Evolutionary conservation across 2,888 invertebrate genomes (phyloP), one percentile per base, ranked within the genome.

Genomic region (Melanostoma mellinum): DNA sequence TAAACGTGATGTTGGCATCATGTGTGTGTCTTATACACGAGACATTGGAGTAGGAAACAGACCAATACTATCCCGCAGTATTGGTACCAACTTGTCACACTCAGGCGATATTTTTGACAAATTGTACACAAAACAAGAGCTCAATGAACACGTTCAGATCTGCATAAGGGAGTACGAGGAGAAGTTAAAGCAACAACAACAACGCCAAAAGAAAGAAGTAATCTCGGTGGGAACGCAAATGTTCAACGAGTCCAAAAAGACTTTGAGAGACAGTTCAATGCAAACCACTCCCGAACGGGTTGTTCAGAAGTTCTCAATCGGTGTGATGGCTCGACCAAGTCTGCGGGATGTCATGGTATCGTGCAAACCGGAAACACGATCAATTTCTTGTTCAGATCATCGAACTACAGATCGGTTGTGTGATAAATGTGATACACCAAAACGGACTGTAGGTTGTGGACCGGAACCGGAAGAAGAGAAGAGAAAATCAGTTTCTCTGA

Each of bases 1-100:
- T 0, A 90, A 92, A 46, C 92, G 95, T 86, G 95, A 94, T 88
- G 93, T 94, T 80, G 95, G 94, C 58, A 93, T 94, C 2, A 95
- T 94, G 90, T 94, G 93, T 86, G 91, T 92, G 3, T 93, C 93
- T 36, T 90, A 94, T 78, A 90, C 89, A 0, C 91, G 95, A 78
- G 95, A 94, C 88, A 92, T 95, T 65, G 95, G 94, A 3, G 93
- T 93, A 52, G 92, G 92, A n/a, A 87, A 92, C 84, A 91, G 90
- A 53, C 89, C 90, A 85, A 87, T 87, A 33, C 87, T 86, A 8
- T 86, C 78, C 0, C 88, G 89, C 20, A 88, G 89, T 44, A 86
- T 88, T 5, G 89, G 88, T 65, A 89, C 89, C 30, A 88, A 87
- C 86, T 56, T 90, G 53, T 9, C 80, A 1, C 78, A 86, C 10